Evolutionary conservation across 2,113 vertebrate genomes (phyloP).

Genomic region (Pseudorectes ferrugineus): DNA sequence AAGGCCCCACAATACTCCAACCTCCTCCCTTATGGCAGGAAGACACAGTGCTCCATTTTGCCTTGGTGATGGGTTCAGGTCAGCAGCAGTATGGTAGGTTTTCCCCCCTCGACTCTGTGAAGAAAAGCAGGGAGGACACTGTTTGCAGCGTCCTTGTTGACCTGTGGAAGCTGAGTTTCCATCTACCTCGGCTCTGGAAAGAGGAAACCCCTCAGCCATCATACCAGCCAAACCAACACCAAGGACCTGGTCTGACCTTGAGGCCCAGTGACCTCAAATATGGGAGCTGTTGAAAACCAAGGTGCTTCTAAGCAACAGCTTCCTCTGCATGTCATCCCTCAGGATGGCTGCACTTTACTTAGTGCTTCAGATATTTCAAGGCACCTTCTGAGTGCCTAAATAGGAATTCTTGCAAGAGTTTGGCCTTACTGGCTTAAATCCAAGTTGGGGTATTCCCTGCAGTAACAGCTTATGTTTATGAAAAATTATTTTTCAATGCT

Average conservation of each 20-base stretch:
- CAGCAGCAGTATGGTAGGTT: background rate
- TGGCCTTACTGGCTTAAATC: background rate
- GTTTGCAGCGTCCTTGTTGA: background rate
- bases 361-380: background rate
- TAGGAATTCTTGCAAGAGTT: background rate
- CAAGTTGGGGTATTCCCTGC: background rate
- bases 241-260: background rate
- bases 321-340: background rate
- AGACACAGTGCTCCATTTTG: background rate
- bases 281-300: background rate
- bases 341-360: background rate
- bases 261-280: background rate
- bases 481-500: background rate
- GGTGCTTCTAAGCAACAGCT: background rate
- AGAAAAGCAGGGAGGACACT: background rate
- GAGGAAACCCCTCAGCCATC: background rate
- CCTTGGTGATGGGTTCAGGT: background rate
- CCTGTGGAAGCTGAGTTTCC: background rate
- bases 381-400: background rate
- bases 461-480: background rate
- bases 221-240: background rate
- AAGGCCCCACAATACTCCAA: background rate
- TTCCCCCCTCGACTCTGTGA: background rate
- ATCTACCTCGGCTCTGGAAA: fast-evolving
- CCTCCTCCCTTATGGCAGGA: background rate